Conservation (phyloP, 2,888 invertebrate species). For the Netelia melanura region DNA sequence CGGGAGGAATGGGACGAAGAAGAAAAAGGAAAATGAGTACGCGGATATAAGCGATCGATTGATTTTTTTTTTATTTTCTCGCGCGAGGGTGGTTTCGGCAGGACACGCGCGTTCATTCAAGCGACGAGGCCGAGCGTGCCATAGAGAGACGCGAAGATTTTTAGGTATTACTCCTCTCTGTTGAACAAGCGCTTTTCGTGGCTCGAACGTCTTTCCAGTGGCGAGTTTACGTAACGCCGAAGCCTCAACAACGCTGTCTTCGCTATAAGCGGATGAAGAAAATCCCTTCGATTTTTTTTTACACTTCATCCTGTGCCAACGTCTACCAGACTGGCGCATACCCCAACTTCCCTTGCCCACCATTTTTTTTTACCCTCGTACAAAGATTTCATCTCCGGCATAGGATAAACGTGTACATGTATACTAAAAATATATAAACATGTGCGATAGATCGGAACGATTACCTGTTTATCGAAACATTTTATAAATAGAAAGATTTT, state of each 20-base stretch:
- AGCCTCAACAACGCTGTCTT: constrained; percentile 46
- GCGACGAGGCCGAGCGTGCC: constrained; percentile 23
- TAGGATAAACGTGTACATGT: not conserved
- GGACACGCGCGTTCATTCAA: constrained; percentile 50
- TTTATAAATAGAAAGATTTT: not conserved
- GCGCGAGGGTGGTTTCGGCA: constrained; percentile 8
- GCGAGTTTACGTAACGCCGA: constrained; percentile 66
- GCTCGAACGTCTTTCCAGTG: constrained; percentile 21
- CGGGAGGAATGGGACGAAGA: constrained; percentile 6
- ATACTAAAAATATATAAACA: not conserved
- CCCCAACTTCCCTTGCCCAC: constrained; percentile 8
- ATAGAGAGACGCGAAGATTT: constrained; percentile 66
- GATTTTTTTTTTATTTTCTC: not conserved
- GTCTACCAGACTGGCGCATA: constrained; percentile 8
- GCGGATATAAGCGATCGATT: constrained; percentile 48
- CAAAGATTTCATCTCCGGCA: constrained; percentile 58
- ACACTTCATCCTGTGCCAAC: constrained; percentile 41
- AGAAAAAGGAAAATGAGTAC: constrained; percentile 16
- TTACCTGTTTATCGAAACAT: constrained; percentile 38
- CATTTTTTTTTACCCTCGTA: constrained; percentile 31
- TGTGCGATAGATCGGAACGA: not conserved
- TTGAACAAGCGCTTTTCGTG: constrained; percentile 39
- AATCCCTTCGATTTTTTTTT: constrained; percentile 69
- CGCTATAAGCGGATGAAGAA: constrained; percentile 74
- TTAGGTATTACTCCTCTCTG: constrained; percentile 27